Conservation (phyloP, 2,113 vertebrate species). For the Machaerirhynchus nigripectus region DNA sequence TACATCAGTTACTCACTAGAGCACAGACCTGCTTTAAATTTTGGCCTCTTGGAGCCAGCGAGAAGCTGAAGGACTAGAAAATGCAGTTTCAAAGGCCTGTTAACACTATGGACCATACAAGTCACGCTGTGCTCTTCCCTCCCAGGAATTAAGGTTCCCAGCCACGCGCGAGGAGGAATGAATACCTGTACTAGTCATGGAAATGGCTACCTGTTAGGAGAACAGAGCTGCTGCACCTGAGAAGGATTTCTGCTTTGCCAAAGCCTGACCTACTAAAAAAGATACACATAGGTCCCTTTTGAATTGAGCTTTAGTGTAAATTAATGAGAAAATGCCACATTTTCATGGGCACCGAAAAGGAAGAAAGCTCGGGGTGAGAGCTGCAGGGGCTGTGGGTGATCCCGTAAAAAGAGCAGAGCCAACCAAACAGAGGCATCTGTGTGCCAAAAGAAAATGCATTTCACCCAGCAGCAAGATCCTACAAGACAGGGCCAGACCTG, state of each 20-base stretch:
- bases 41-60: constrained; percentile 4
- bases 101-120: not conserved
- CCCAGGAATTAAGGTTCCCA: not conserved
- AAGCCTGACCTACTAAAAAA: not conserved
- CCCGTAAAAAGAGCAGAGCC: not conserved
- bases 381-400: not conserved
- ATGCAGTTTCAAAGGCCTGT: constrained; percentile 35
- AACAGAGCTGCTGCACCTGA: not conserved
- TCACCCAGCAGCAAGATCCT: not conserved
- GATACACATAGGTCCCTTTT: not conserved
- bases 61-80: constrained; percentile 40
- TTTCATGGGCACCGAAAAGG: not conserved
- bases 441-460: not conserved
- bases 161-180: not conserved
- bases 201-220: not conserved
- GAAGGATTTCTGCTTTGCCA: not conserved
- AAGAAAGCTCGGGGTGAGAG: not conserved
- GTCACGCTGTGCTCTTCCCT: not conserved
- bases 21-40: constrained; percentile 67
- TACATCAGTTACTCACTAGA: constrained; percentile 74
- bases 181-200: not conserved
- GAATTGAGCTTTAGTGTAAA: not conserved
- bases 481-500: not conserved
- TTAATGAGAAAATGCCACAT: not conserved
- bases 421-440: not conserved